Conservation (phyloP, 2,113 vertebrate species). For the Pristiophorus japonicus region DNA sequence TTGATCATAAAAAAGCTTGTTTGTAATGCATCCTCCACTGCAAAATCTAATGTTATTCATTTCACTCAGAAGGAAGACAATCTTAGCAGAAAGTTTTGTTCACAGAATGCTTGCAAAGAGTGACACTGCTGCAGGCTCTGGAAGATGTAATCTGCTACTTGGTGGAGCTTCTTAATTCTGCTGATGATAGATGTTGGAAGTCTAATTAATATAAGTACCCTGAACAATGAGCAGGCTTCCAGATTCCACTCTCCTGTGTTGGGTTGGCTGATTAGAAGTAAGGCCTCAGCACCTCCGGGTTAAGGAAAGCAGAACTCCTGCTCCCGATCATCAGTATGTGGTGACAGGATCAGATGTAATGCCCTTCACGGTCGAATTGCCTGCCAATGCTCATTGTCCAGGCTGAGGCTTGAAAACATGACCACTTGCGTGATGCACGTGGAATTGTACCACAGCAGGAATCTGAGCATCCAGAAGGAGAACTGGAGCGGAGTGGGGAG, state of each 20-base stretch:
- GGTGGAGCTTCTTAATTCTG: too few relatives aligned
- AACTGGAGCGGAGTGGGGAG: background rate
- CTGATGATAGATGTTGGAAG: too few relatives aligned
- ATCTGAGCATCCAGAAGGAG: background rate
- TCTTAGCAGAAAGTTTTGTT: too few relatives aligned
- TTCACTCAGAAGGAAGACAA: too few relatives aligned
- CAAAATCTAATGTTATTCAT: too few relatives aligned
- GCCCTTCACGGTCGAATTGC: background rate
- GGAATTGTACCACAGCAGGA: background rate
- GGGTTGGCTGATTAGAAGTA: background rate
- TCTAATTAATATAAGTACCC: background rate
- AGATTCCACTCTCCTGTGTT: background rate
- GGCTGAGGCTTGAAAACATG: background rate
- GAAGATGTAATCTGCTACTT: too few relatives aligned
- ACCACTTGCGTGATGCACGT: background rate
- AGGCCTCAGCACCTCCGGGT: background rate
- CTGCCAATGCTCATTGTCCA: background rate
- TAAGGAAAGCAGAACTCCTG: background rate
- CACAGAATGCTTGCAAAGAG: too few relatives aligned
- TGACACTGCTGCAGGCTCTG: too few relatives aligned
- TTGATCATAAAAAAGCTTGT: too few relatives aligned
- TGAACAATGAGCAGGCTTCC: background rate
- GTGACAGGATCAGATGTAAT: background rate
- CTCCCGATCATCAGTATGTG: background rate
- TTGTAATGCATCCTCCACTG: too few relatives aligned